Evolutionary conservation across 2,888 invertebrate species (phyloP).

Genomic region (Phalera bucephala): DNA sequence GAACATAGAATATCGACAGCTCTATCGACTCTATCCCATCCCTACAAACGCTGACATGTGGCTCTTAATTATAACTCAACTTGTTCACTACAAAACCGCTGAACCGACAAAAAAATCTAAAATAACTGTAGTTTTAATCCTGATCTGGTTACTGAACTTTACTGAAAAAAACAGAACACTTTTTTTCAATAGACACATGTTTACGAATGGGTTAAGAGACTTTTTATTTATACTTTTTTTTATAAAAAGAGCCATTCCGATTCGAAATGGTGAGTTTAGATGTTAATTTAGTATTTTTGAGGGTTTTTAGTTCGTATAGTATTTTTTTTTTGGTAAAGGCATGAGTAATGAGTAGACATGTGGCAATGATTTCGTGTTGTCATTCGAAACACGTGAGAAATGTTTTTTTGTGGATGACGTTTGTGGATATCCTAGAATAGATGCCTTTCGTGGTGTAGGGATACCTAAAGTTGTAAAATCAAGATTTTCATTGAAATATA

Average conservation of each 20-base stretch:
- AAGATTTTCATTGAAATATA: too few species aligned
- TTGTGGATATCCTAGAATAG: conserved; percentile 36
- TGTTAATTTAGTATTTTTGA: conserved; percentile 70
- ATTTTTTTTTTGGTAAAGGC: conserved; percentile 43
- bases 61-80: conserved; percentile 75
- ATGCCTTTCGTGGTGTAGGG: too few species aligned
- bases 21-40: conserved; percentile 21
- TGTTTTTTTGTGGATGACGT: conserved; percentile 23
- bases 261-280: conserved; percentile 75
- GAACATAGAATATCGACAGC: conserved; percentile 18
- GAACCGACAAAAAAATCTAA: conserved; percentile 67
- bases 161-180: conserved; percentile 41
- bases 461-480: too few species aligned
- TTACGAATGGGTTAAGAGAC: conserved; percentile 74
- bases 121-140: conserved; percentile 72
- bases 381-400: conserved; percentile 71
- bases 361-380: conserved; percentile 66
- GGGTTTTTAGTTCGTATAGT: conserved; percentile 46
- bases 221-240: conserved; percentile 30
- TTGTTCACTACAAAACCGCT: conserved; percentile 69
- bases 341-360: conserved; percentile 71
- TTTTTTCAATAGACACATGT: conserved; percentile 47
- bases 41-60: conserved; percentile 64
- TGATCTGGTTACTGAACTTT: conserved; percentile 79
- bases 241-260: conserved; percentile 67